These are phyloP conservation scores for Galaxea fascicularis DNA, from an alignment of 92 coral and sea anemone genomes.

Conservation along the genomic window DNA sequence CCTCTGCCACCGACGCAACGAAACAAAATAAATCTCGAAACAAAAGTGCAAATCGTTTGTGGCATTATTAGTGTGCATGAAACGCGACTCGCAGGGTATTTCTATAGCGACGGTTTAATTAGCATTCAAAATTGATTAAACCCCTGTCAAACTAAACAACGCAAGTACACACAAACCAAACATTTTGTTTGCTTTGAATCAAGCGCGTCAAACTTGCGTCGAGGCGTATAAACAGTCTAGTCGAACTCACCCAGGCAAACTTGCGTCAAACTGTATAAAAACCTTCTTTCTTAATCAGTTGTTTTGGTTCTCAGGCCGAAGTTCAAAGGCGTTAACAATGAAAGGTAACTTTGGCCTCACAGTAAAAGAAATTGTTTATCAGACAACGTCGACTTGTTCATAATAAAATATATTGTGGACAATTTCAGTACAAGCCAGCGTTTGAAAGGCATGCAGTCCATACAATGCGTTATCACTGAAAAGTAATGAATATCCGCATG, in stretches of 20 bases:
- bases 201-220: conserved; percentile 5
- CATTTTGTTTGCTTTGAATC: conserved; percentile 24
- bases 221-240: background rate
- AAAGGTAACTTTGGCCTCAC: too few species aligned
- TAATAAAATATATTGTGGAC: too few species aligned
- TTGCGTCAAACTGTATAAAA: conserved; percentile 10
- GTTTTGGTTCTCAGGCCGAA: too few species aligned
- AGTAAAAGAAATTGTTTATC: too few species aligned
- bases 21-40: conserved; percentile 4
- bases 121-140: conserved; percentile 21
- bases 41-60: conserved; percentile 31
- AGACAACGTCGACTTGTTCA: too few species aligned
- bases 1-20: background rate
- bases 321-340: too few species aligned
- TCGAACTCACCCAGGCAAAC: background rate
- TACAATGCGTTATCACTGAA: too few species aligned
- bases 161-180: conserved; percentile 25
- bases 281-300: too few species aligned
- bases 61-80: conserved; percentile 4
- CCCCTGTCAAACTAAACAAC: conserved; percentile 26
- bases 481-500: too few species aligned
- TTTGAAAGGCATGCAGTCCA: too few species aligned
- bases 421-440: too few species aligned
- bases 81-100: conserved; percentile 48
- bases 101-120: conserved; percentile 36